phyloP scores from a whole-genome alignment of 2,888 invertebrate genomes.

The Bimastos eiseni region DNA sequence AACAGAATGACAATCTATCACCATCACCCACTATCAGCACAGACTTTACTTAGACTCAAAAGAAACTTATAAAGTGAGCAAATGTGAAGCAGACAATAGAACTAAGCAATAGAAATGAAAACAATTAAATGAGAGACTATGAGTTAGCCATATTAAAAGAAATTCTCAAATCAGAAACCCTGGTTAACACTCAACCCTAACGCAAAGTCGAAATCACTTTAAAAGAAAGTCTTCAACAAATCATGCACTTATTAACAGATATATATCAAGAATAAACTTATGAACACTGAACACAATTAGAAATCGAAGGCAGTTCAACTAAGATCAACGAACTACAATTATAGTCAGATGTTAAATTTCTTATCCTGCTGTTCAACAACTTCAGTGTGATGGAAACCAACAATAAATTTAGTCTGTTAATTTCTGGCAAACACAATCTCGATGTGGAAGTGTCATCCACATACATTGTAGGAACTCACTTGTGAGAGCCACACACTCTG shows the following conservation, averaged over 20 bases:
- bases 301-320: slow-evolving; percentile 1
- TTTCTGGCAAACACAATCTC: not conserved
- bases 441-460: too few relatives aligned
- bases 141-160: not conserved
- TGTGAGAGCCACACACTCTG: too few relatives aligned
- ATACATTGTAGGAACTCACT: too few relatives aligned
- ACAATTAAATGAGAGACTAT: not conserved
- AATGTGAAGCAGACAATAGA: slow-evolving; percentile 2
- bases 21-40: not conserved
- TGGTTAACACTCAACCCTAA: slow-evolving; percentile 13
- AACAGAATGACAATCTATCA: not conserved
- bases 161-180: slow-evolving; percentile 2
- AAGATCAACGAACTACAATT: not conserved
- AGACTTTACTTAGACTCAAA: not conserved
- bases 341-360: not conserved
- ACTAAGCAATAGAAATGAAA: not conserved
- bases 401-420: not conserved
- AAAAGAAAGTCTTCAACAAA: not conserved
- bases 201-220: not conserved
- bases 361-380: not conserved
- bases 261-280: not conserved
- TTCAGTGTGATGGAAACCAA: not conserved
- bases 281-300: not conserved
- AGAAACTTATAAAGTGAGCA: not conserved
- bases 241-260: not conserved